Base-by-base conservation (phyloP, 2,113 vertebrate species). In the Mola mola region DNA sequence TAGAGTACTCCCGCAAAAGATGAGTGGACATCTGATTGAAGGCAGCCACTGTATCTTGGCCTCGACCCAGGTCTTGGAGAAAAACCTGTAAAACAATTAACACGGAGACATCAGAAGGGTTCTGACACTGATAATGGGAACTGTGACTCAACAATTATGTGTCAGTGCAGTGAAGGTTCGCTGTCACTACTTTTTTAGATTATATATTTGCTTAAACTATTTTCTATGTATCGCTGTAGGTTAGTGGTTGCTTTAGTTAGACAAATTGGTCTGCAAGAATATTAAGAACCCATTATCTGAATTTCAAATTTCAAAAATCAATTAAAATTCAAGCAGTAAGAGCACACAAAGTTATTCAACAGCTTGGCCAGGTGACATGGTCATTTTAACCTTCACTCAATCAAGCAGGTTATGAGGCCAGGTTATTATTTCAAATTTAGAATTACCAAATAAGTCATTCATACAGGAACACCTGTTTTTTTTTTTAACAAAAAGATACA, bases 11-110 rank as follows among this genome's bases (percentile, higher is more conserved):
- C 22, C 87, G 92, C 65, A 98, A 87, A 6, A 99, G 89, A 81
- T 95, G 95, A 79, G 88, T 92, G 44, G 96, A 96, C 17, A 98
- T 88, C 25, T 96, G 94, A n/a, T 94, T 95, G 73, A 97, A 97
- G 0, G 90, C 88, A 51, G 89, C 85, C 16, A 98, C 79, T 0
- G 90, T 53, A 12, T 89, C 89, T 49, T 98, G 94, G 2, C 94
- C 93, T 71, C 93, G 91, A 28, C 90, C 90, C 83, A 99, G 83
- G 62, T 97, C 96, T 72, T 96, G 94, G 63, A 95, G 88, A 77
- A 98, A 86, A 3, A 89, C 71, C 96, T 98, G 76, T 11, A 42
- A 60, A 64, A 51, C 40, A 53, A 67, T 62, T 20, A 57, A 60
- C 44, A 19, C n/a, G 1, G 24, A 17, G 37, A 2, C 52, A 46